phyloP scores from a whole-genome alignment of 2,797 vertebrate species.

The Linurgus olivaceus region DNA sequence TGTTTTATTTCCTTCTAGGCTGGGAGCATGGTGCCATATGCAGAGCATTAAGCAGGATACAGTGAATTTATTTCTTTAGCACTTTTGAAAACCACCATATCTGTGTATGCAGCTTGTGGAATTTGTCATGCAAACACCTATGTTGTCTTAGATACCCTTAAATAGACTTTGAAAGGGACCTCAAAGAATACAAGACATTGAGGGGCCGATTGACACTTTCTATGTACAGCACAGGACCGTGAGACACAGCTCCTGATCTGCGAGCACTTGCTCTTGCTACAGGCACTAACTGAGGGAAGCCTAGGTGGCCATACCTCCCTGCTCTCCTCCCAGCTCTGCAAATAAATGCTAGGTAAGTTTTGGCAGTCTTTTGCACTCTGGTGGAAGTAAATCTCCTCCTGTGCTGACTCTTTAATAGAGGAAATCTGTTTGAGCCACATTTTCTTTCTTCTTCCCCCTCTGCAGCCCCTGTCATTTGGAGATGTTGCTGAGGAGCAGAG shows the following conservation, averaged over 20 bases:
- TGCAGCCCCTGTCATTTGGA: neutral
- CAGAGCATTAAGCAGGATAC: neutral
- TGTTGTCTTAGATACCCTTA: neutral
- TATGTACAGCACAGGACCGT: neutral
- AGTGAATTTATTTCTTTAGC: neutral
- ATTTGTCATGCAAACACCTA: neutral
- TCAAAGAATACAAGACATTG: neutral
- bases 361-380: neutral
- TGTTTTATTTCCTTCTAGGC: neutral
- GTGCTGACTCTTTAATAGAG: neutral
- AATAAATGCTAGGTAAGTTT: neutral
- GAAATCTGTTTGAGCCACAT: neutral
- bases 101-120: neutral
- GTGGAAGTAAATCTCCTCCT: neutral
- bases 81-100: neutral
- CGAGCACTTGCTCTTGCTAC: neutral
- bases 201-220: neutral
- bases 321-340: neutral
- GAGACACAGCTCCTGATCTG: neutral
- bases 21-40: neutral
- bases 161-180: neutral
- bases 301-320: accelerated
- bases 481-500: neutral
- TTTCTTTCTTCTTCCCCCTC: neutral
- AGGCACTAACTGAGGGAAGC: neutral